Evolutionary conservation across 2,888 invertebrate genomes (phyloP), one percentile per base, ranked within the genome.

Genomic region (Teleogryllus oceanicus): DNA sequence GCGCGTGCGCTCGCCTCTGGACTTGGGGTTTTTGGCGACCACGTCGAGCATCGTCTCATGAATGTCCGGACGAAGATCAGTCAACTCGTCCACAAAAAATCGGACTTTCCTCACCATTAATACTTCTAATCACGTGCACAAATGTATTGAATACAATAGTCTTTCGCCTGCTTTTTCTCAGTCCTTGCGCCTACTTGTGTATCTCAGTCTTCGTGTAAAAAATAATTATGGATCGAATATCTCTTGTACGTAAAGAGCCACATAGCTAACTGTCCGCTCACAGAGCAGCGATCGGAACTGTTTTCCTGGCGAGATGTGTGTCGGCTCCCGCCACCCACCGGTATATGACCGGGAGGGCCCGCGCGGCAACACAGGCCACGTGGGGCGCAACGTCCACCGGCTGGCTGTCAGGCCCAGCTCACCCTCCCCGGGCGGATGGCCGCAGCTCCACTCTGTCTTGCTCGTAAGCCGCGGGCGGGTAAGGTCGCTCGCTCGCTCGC

Each of bases 1-100:
- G 50, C 80, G 81, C 20, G 82, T 82, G 74, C 82, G 78, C 51
- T 82, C 82, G 37, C 80, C 81, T 74, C 82, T 76, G 12, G 82
- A 80, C 37, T 80, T 80, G 2, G 82, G 82, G 74, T 82, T 80
- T n/a, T 76, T 81, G n/a, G 81, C 78, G n/a, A 78, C 62, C 12
- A 78, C 74, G n/a, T 75, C 81, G 18, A 80, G 80, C 50, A 81
- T 81, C 50, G 79, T 80, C 81, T 81, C 81, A 78, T 18, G 81
- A 80, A 81, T 78, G 13, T 49, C 49, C 49, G 49, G 51, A 50
- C 37, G 37, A 21, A 18, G 12, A 62, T 62, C 50, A 37, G 74
- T 78, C 18, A 62, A 74, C n/a, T 78, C 62, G 20, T 20, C 49
- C 77, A 49, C 76, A 20, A 20, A 77, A 20, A 20, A 77, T 50